Conservation (phyloP, 1,140 invertebrate genomes). For the Hormaphis cornu region DNA sequence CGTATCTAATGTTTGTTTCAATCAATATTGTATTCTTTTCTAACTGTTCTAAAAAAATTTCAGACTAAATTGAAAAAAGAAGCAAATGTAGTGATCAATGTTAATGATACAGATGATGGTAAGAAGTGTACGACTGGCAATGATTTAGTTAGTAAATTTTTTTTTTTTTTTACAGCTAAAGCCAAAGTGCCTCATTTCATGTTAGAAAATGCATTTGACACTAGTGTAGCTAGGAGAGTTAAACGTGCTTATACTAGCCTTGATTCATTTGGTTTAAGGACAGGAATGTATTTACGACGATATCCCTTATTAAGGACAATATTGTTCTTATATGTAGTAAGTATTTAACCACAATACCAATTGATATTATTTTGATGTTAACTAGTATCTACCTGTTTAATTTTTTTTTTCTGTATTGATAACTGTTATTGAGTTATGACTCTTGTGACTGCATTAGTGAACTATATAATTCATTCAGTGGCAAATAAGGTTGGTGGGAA, state of each 20-base stretch:
- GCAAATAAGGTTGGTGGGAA: too few relatives aligned
- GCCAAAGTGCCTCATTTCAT: conserved; percentile 61
- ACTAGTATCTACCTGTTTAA: too few relatives aligned
- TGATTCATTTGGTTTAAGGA: conserved; percentile 64
- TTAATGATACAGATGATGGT: conserved; percentile 59
- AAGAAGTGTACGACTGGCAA: conserved; percentile 34
- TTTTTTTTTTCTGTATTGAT: too few relatives aligned
- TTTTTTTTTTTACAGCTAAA: conserved; percentile 46
- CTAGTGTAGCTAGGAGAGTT: conserved; percentile 62
- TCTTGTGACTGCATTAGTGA: too few relatives aligned
- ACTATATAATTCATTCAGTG: too few relatives aligned
- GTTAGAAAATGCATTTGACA: conserved; percentile 67
- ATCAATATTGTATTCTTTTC: not conserved
- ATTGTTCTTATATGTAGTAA: conserved; percentile 65
- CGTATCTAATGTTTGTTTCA: not conserved
- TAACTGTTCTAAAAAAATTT: not conserved
- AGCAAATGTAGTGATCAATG: conserved; percentile 43
- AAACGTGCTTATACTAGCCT: conserved; percentile 69
- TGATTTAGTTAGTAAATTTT: conserved; percentile 41
- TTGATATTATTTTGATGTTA: conserved; percentile 13
- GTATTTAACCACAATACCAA: conserved; percentile 33
- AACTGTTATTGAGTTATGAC: too few relatives aligned
- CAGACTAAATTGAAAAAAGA: conserved; percentile 42
- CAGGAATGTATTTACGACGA: conserved; percentile 67
- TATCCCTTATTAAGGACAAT: conserved; percentile 72